phyloP scores from a whole-genome alignment of 2,113 vertebrate genomes.

The Platanista minor region DNA sequence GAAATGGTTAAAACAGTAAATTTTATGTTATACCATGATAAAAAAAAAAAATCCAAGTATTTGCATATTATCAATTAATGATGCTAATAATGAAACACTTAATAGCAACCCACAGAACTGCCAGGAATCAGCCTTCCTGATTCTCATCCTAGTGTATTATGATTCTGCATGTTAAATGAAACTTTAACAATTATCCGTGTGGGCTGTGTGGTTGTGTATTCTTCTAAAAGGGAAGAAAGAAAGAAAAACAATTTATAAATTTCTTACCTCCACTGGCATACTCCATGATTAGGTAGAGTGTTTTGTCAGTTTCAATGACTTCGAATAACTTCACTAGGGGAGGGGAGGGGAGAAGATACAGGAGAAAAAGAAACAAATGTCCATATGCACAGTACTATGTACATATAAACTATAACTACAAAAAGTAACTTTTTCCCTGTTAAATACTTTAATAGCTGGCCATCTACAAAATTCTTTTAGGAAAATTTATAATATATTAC shows the following conservation, averaged over 20 bases:
- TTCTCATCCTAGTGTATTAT: background rate
- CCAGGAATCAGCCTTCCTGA: background rate
- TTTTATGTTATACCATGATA: background rate
- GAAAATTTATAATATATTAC: background rate
- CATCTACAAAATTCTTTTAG: background rate
- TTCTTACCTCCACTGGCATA: conserved; percentile 96
- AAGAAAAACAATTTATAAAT: background rate
- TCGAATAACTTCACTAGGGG: conserved; percentile 94
- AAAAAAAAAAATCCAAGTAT: background rate
- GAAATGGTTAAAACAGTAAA: background rate
- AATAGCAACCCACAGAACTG: background rate
- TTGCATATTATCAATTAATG: background rate
- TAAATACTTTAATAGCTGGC: background rate
- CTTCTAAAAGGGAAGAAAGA: background rate
- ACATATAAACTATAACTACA: background rate
- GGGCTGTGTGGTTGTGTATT: background rate
- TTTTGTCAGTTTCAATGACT: conserved; percentile 98
- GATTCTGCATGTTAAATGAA: background rate
- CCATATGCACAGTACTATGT: background rate
- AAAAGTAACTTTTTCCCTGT: background rate
- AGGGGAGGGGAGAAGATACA: conserved; percentile 43
- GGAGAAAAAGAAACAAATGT: conserved; percentile 30
- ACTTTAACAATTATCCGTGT: background rate
- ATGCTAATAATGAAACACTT: background rate
- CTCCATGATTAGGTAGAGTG: conserved; percentile 97